A percentile compares a stretch with the other conserved stretches of the same genome.
phyloP scores from a whole-genome alignment of 2,888 invertebrate genomes.

The Odontocerum albicorne region DNA sequence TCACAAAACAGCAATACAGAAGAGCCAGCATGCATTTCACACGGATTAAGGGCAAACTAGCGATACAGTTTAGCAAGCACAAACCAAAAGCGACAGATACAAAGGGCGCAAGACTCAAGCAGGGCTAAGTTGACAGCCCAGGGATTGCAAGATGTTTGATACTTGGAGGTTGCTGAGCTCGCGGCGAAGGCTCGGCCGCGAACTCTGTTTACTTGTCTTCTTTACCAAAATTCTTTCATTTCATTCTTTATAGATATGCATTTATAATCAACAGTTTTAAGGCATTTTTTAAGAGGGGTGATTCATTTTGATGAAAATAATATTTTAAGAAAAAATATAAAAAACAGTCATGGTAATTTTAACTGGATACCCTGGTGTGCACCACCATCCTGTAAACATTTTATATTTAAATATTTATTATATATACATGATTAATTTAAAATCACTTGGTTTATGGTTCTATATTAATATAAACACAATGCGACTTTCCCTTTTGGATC shows the following conservation, averaged over 20 bases:
- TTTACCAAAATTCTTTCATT: constrained; percentile 35
- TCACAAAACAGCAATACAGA: constrained; percentile 14
- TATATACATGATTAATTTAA: constrained; percentile 34
- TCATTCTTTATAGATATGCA: constrained; percentile 35
- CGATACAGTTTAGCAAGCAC: background rate
- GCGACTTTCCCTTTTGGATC: no score
- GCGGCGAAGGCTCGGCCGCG: constrained; percentile 32
- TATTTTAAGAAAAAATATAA: constrained; percentile 18
- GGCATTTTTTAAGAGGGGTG: constrained; percentile 18
- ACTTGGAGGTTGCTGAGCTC: constrained; percentile 36
- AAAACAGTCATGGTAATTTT: constrained; percentile 23
- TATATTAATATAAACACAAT: no score
- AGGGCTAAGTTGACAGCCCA: no score
- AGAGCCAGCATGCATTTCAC: constrained; percentile 18
- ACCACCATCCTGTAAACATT: constrained; percentile 36
- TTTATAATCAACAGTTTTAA: constrained; percentile 32
- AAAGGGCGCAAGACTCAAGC: constrained; percentile 12
- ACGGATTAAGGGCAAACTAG: no score
- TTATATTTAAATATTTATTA: constrained; percentile 33
- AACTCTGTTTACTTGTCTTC: constrained; percentile 31
- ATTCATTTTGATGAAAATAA: constrained; percentile 20
- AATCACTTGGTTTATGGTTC: constrained; percentile 15
- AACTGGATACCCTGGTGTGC: constrained; percentile 32
- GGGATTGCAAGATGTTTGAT: constrained; percentile 36
- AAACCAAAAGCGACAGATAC: constrained; percentile 28